phyloP scores from a whole-genome alignment of 2,797 vertebrate genomes.

The Macropus fuliginosus region DNA sequence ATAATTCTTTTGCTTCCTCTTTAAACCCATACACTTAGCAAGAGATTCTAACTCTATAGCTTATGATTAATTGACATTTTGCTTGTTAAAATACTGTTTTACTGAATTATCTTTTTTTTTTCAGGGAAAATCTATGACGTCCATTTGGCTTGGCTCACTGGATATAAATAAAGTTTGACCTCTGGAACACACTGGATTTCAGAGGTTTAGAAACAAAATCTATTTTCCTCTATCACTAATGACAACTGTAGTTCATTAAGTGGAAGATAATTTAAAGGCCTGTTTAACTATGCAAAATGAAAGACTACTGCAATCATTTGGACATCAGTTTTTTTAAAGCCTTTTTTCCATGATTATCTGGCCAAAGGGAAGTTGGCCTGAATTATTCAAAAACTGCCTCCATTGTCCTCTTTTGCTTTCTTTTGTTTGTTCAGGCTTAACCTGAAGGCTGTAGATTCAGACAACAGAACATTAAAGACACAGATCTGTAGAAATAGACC shows the following conservation, averaged over 20 bases:
- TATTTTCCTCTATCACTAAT: constrained; percentile 16
- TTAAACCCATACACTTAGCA: constrained; percentile 9
- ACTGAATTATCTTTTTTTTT: constrained; percentile 34
- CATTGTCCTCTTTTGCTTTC: neutral
- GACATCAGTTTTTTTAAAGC: neutral
- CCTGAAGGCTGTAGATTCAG: constrained; percentile 19
- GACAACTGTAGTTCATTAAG: constrained; percentile 3
- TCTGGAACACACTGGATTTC: neutral
- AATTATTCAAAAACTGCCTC: constrained; percentile 12
- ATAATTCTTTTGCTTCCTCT: constrained; percentile 29
- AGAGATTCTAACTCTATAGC: constrained; percentile 17
- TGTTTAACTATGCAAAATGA: neutral
- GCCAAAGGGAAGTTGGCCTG: constrained; percentile 10
- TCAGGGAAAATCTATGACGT: constrained; percentile 55
- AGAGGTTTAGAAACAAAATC: constrained; percentile 39
- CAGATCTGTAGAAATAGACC: neutral
- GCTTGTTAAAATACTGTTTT: constrained; percentile 60
- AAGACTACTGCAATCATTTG: neutral
- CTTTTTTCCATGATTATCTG: constrained; percentile 18
- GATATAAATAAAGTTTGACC: constrained; percentile 1
- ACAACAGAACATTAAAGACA: neutral
- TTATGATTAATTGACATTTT: constrained; percentile 50
- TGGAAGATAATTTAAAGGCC: neutral
- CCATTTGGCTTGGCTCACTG: constrained; percentile 51
- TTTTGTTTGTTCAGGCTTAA: neutral